Base-by-base conservation (phyloP, 2,888 invertebrate genomes). In the Zeuzera pyrina region DNA sequence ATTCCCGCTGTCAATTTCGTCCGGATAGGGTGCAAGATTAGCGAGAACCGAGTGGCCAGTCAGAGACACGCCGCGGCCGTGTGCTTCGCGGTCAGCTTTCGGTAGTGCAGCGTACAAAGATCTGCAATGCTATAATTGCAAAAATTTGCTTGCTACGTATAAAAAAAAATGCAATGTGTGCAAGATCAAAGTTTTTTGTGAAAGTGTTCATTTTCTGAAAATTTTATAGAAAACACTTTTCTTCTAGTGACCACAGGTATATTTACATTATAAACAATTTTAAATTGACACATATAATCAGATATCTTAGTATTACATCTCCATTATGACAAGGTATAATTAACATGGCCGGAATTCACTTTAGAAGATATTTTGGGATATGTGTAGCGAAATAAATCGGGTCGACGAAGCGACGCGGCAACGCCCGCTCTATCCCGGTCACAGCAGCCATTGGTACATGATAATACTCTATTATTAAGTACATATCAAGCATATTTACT, bases 341-440 rank as follows among this genome's bases (percentile, higher is more conserved):
- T 12, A 3, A 25, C 12, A 12, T 25, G 13, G 25, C 13, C 6
- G 13, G 25, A 25, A 12, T 5, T 3, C 12, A 25, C 25, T 25
- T 71, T 66, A 55, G n/a, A n/a, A n/a, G 81, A 69, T 81, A 81
- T 79, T 79, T 81, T 68, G 61, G 77, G 77, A 76, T 73, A 69
- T 72, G 71, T 64, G 68, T 68, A 60, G 57, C 59, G 63, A 62
- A 72, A 74, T 74, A 62, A 58, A 72, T 78, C 32, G 16, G 79
- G 78, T 77, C 78, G 77, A 47, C 61, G 55, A 58, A 60, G 56
- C 60, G 61, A 61, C n/a, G 19, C 10, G 34, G 71, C 73, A 70
- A 71, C 79, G 76, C 76, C 76, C 74, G 78, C 58, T 49, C 68
- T 68, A 60, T 69, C 81, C 74, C 79, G 77, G 79, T 71, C 76